A percentile compares a stretch with the other conserved stretches of the same genome.
phyloP scores from a whole-genome alignment of 2,113 vertebrate species.

The Aspiorhynchus laticeps region DNA sequence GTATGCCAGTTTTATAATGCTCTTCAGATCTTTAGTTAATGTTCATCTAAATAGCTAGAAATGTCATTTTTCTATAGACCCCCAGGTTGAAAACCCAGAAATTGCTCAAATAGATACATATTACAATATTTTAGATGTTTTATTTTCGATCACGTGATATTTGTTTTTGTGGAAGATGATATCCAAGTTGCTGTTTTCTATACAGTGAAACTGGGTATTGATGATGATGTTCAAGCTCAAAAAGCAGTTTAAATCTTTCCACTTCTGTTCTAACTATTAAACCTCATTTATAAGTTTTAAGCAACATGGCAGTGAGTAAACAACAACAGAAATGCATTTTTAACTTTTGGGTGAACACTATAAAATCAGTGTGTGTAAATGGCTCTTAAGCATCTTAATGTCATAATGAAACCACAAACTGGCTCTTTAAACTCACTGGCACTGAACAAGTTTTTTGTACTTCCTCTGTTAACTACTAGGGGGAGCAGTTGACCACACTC shows the following conservation, averaged over 20 bases:
- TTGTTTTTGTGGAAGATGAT: too few relatives aligned
- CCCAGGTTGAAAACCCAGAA: background rate
- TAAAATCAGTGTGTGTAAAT: too few relatives aligned
- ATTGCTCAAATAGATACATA: background rate
- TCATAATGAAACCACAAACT: background rate
- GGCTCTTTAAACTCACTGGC: background rate
- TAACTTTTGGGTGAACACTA: background rate
- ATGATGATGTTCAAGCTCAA: background rate
- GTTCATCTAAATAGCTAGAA: background rate
- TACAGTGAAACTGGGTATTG: background rate
- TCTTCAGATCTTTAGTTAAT: background rate
- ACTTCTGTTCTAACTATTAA: background rate
- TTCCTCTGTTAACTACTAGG: conserved; percentile 44
- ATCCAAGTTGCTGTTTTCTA: background rate
- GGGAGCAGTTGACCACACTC: conserved; percentile 55
- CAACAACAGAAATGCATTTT: background rate
- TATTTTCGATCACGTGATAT: background rate
- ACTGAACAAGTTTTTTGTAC: background rate
- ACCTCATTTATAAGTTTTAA: background rate
- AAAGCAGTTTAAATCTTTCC: background rate
- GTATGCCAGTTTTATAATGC: background rate
- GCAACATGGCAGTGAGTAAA: background rate
- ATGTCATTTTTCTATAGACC: background rate
- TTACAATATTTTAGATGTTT: background rate
- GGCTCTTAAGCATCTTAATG: background rate